phyloP scores from a whole-genome alignment of 2,113 vertebrate genomes.

The Cephalopterus ornatus region DNA sequence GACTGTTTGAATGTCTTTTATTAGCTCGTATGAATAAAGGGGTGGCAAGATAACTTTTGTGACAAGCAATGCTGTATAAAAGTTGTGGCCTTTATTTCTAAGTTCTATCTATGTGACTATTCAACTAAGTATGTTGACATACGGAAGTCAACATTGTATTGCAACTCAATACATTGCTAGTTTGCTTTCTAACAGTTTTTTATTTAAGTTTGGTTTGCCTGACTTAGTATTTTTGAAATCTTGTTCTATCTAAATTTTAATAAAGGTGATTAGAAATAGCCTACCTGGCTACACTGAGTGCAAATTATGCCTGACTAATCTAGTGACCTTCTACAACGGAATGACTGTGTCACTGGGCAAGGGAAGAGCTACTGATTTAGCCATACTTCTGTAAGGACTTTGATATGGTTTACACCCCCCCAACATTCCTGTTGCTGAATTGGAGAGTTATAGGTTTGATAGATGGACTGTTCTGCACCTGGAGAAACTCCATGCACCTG shows the following conservation, averaged over 20 bases:
- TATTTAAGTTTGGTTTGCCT: not conserved
- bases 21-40: not conserved
- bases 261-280: not conserved
- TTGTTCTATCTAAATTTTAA: not conserved
- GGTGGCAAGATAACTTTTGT: not conserved
- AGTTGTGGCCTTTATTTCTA: not conserved
- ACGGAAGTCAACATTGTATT: not conserved
- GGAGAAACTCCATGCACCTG: not conserved
- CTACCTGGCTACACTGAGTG: not conserved
- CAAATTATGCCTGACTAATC: not conserved
- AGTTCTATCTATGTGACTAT: not conserved
- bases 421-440: not conserved
- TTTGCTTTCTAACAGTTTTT: not conserved
- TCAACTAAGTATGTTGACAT: not conserved
- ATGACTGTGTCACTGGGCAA: not conserved
- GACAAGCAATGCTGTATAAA: not conserved
- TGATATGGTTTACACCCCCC: accelerated
- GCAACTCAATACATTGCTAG: not conserved
- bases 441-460: not conserved
- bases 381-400: not conserved
- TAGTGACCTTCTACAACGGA: not conserved
- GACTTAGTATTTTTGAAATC: not conserved
- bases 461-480: not conserved
- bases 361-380: not conserved
- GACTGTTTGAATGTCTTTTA: not conserved